These are phyloP conservation scores for Sarcophaga bullata DNA, from an alignment of 1,140 invertebrate species.

Conservation along the genomic window DNA sequence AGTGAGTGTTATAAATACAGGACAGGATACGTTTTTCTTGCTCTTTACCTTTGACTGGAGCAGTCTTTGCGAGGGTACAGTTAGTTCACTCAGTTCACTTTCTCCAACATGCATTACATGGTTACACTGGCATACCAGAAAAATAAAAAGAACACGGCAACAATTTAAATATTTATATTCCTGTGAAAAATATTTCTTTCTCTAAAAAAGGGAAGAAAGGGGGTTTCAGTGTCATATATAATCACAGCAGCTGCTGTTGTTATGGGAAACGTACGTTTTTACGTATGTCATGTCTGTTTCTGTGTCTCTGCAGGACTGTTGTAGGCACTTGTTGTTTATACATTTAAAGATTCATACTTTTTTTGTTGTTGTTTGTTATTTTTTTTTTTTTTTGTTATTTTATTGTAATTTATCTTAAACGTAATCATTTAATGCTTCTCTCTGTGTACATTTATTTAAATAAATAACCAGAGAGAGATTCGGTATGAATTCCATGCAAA, in stretches of 20 bases:
- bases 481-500: too few species aligned
- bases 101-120: conserved; percentile 15
- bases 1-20: not conserved
- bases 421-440: conserved; percentile 34
- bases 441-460: conserved; percentile 5
- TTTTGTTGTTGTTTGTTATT: too few species aligned
- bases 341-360: too few species aligned
- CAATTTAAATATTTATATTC: conserved; percentile 31
- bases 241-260: conserved; percentile 12
- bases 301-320: too few species aligned
- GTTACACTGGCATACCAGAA: not conserved
- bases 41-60: conserved; percentile 3
- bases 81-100: not conserved
- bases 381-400: not conserved
- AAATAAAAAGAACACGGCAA: not conserved
- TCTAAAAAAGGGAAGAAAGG: too few species aligned
- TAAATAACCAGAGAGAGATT: not conserved
- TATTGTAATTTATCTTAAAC: conserved; percentile 41
- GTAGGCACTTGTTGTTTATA: not conserved
- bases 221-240: not conserved
- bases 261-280: not conserved
- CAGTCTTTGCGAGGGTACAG: not conserved
- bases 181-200: conserved; percentile 5
- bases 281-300: not conserved
- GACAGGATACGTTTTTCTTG: conserved; percentile 4